Evolutionary conservation across 1,140 invertebrate species (phyloP).

Genomic region (Drosophila kurseongensis): DNA sequence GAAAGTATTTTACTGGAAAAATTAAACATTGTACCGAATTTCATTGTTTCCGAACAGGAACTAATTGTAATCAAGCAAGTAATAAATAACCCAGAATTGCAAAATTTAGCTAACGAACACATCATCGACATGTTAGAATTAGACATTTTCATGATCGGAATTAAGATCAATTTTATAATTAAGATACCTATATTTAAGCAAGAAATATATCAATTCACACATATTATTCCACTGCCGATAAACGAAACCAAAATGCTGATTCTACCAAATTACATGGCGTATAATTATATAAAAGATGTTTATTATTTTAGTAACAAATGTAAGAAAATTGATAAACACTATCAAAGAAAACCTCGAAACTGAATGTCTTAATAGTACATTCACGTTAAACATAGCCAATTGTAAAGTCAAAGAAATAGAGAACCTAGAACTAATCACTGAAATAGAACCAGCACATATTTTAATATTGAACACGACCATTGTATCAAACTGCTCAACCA

Average conservation of each 20-base stretch:
- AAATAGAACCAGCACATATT: constrained; percentile 2
- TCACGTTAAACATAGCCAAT: not conserved
- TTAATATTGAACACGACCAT: constrained; percentile 1
- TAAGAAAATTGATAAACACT: not conserved
- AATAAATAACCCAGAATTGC: not conserved
- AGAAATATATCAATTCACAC: not conserved
- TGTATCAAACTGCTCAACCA: not conserved
- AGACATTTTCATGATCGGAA: not conserved
- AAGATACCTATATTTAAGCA: not conserved
- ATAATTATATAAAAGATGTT: not conserved
- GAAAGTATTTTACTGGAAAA: constrained; percentile 1
- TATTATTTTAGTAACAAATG: constrained; percentile 1
- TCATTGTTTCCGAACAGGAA: not conserved
- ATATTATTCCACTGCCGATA: not conserved
- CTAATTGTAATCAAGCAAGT: not conserved
- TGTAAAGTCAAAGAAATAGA: not conserved
- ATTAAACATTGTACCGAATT: constrained; percentile 4
- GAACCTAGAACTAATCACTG: not conserved
- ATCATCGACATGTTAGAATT: not conserved
- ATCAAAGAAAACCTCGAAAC: not conserved
- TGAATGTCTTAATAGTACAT: not conserved
- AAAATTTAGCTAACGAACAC: not conserved
- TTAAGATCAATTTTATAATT: not conserved
- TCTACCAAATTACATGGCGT: not conserved
- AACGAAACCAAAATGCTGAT: not conserved